Base-by-base conservation (phyloP, 2,113 vertebrate species). In the Lathamus discolor region DNA sequence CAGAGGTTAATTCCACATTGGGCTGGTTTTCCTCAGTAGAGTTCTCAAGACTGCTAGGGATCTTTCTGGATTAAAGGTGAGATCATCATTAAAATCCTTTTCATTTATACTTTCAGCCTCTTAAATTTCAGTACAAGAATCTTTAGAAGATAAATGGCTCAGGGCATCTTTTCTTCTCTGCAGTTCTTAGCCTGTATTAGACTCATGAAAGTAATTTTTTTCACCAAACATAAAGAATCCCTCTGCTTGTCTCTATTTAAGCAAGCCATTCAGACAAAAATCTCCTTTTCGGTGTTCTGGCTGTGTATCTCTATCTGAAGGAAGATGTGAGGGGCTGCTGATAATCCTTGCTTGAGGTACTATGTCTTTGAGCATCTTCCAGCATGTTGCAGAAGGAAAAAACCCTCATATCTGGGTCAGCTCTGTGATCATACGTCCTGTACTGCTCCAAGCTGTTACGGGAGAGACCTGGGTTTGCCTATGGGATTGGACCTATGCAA, bases 51-150 rank as follows among this genome's bases (percentile, higher is more conserved):
- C 59, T 92, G 57, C 46, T 54, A 54, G 49, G 77, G 83, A 91
- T 94, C 75, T 83, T 69, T 61, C 77, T 62, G 88, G 86, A 92
- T 96, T 96, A 83, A 94, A 85, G 84, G 81, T 35, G 5, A 92
- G 86, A 89, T 95, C 70, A 62, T 91, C 81, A 73, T 93, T 95
- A 92, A 94, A 95, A 94, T 79, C 83, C 52, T 87, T 91, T 84
- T 82, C 83, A 85, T 91, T 96, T 95, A 67, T 66, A 68, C 67
- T 92, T 95, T 91, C 83, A 93, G 78, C 94, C 86, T 70, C 88
- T 95, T 92, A 87, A 87, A 87, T 96, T 96, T 95, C 69, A 59
- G 77, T 89, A 73, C 76, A 95, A 84, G 80, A 82, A 63, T 87
- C 88, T 95, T 92, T 59, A 82, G 57, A 92, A 89, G 92, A 87